These are phyloP conservation scores for Strix uralensis DNA, from an alignment of 2,113 vertebrate genomes.

Conservation along the genomic window DNA sequence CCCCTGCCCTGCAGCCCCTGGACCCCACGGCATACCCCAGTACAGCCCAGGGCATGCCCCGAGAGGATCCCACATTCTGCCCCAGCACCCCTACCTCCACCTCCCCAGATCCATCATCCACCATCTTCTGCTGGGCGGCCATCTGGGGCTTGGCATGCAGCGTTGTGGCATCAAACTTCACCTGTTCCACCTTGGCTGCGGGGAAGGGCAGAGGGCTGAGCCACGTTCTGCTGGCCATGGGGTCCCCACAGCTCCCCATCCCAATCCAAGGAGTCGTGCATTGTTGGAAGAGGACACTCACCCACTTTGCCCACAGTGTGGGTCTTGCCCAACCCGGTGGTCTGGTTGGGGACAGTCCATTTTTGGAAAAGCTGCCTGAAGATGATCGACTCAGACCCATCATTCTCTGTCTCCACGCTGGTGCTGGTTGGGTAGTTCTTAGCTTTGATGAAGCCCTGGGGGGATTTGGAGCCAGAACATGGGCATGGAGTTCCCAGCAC, in stretches of 20 bases:
- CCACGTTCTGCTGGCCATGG: fast-evolving
- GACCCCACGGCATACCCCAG: fast-evolving
- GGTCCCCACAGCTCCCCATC: no score
- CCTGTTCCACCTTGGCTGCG: conserved; percentile 85
- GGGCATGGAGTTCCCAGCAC: not conserved
- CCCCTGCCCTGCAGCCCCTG: no score
- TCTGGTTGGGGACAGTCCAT: conserved; percentile 78
- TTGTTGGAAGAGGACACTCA: not conserved
- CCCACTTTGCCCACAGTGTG: conserved; percentile 78
- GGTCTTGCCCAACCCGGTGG: conserved; percentile 76
- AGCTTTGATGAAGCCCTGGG: conserved; percentile 85
- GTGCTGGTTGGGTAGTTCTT: conserved; percentile 81
- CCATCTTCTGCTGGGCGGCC: conserved; percentile 87
- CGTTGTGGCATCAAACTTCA: conserved; percentile 82
- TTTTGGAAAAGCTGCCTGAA: conserved; percentile 90
- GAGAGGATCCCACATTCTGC: not conserved
- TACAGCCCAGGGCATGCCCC: fast-evolving
- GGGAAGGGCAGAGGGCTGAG: not conserved
- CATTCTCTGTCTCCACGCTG: conserved; percentile 79
- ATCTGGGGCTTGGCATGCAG: conserved; percentile 81
- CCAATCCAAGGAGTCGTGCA: not conserved
- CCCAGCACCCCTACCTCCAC: not conserved
- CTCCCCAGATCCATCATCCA: conserved; percentile 84
- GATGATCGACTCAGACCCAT: conserved; percentile 79
- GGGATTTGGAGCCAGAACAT: fast-evolving